A percentile compares a stretch with the other conserved stretches of the same genome.
Conservation (phyloP, 2,888 invertebrate species). For the Eurytoma californica region DNA sequence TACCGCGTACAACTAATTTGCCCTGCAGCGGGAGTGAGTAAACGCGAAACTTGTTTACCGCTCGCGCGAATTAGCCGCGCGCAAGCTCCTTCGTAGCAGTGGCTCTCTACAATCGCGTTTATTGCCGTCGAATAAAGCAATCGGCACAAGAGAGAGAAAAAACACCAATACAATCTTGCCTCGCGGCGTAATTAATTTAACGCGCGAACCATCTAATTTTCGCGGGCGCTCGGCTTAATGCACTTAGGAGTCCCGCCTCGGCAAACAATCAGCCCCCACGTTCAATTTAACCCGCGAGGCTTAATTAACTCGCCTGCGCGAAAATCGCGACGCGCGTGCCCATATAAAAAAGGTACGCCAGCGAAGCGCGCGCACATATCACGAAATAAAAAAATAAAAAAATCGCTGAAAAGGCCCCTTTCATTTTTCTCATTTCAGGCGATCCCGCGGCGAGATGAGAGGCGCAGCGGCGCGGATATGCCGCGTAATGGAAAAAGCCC, state of each 20-base stretch:
- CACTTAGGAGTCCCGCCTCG: not conserved
- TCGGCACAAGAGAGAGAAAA: no score
- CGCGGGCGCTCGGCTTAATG: not conserved
- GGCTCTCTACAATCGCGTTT: no score
- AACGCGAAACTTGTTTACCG: no score
- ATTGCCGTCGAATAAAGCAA: no score
- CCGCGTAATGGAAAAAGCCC: constrained; percentile 43
- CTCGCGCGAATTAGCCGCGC: no score
- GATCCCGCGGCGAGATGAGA: constrained; percentile 23
- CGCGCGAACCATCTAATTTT: not conserved
- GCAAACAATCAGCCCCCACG: constrained; percentile 2
- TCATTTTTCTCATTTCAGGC: constrained; percentile 54
- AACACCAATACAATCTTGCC: no score
- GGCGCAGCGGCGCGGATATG: constrained; percentile 15
- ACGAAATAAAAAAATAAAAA: constrained; percentile 16
- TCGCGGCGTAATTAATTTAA: no score
- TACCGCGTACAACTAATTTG: no score
- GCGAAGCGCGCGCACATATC: not conserved
- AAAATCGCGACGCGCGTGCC: not conserved
- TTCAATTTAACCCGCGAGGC: not conserved
- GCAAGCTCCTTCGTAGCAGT: no score
- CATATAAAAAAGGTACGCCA: not conserved
- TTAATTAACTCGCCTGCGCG: constrained; percentile 30
- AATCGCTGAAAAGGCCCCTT: constrained; percentile 47
- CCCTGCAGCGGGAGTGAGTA: no score